These are phyloP conservation scores for Andricus curvator DNA, from an alignment of 2,888 invertebrate species.

Conservation along the genomic window DNA sequence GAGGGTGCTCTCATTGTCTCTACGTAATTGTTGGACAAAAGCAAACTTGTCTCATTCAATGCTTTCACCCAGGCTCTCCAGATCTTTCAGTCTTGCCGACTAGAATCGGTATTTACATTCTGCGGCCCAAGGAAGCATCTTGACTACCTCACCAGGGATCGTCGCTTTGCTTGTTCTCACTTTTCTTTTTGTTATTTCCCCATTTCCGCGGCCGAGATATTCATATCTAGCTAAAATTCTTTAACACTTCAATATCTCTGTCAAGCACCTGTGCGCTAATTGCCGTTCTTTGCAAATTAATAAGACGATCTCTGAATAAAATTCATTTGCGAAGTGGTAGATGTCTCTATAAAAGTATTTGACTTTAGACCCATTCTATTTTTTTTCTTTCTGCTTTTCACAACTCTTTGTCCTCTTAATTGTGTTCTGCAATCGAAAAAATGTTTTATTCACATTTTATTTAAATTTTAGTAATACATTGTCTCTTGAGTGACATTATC, in stretches of 20 bases:
- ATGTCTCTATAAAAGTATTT: neutral
- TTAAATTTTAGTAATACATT: too few species aligned
- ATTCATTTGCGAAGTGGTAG: neutral
- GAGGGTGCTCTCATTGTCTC: constrained; percentile 69
- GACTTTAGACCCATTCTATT: neutral
- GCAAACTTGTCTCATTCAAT: constrained; percentile 76
- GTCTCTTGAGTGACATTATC: too few species aligned
- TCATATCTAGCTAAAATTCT: constrained; percentile 12
- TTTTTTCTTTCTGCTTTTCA: neutral
- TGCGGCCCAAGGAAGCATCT: constrained; percentile 15
- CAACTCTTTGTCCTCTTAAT: neutral
- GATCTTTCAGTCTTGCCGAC: constrained; percentile 45
- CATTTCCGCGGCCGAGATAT: constrained; percentile 19
- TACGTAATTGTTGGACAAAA: constrained; percentile 74
- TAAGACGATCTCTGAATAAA: neutral
- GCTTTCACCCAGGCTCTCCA: constrained; percentile 41
- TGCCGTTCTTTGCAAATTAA: constrained; percentile 18
- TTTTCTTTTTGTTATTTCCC: constrained; percentile 30
- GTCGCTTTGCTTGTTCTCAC: constrained; percentile 34
- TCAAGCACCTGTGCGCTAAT: constrained; percentile 11
- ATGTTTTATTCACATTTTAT: neutral
- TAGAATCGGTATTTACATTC: constrained; percentile 51
- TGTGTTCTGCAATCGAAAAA: neutral
- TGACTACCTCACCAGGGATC: constrained; percentile 11
- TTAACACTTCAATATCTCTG: constrained; percentile 25